A percentile compares a stretch with the other conserved stretches of the same genome.
Conservation (phyloP, 1,140 invertebrate species). For the Plutomurus gul region DNA sequence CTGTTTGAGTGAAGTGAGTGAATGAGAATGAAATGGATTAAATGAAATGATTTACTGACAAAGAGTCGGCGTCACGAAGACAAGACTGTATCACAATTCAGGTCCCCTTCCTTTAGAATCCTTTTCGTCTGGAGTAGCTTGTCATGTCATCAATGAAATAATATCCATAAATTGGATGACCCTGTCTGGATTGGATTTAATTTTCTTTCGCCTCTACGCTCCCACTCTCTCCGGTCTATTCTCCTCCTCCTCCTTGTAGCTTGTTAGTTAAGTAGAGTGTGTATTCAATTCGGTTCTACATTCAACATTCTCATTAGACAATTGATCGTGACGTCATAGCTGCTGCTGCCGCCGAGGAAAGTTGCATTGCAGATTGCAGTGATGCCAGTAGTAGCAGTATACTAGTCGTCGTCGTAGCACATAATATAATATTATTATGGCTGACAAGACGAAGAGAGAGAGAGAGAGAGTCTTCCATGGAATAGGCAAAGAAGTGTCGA, state of each 20-base stretch:
- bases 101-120: slow-evolving; percentile 39
- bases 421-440: background rate
- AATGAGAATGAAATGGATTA: background rate
- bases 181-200: slow-evolving; percentile 17
- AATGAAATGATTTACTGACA: slow-evolving; percentile 22
- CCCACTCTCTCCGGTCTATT: background rate
- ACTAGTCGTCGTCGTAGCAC: background rate
- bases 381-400: background rate
- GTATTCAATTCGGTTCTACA: background rate
- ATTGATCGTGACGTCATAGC: background rate
- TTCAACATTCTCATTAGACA: background rate
- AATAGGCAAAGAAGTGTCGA: background rate
- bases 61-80: slow-evolving; percentile 2
- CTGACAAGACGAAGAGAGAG: background rate
- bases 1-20: too few species aligned
- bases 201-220: background rate
- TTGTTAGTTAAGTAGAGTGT: background rate
- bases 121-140: background rate
- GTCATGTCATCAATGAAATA: slow-evolving; percentile 29
- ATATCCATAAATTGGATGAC: slow-evolving; percentile 29
- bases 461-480: background rate
- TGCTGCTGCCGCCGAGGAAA: background rate
- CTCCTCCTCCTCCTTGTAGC: background rate
- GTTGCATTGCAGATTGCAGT: background rate
- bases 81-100: slow-evolving; percentile 47